Evolutionary conservation across 2,113 vertebrate species (phyloP).

Genomic region (Daubentonia madagascariensis): DNA sequence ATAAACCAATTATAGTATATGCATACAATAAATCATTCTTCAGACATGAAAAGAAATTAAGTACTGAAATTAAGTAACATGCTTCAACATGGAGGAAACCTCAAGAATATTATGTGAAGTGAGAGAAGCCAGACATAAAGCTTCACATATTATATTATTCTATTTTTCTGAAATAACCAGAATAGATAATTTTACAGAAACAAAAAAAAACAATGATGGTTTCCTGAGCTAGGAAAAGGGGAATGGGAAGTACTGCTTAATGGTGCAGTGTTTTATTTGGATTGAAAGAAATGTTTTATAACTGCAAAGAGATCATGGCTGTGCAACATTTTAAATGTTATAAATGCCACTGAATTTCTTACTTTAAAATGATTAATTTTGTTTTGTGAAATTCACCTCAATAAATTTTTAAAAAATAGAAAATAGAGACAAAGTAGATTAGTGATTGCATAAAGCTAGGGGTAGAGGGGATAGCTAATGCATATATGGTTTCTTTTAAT

Average conservation of each 20-base stretch:
- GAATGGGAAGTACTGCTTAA: rapidly evolving
- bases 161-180: background rate
- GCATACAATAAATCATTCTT: background rate
- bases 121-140: background rate
- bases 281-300: background rate
- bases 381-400: background rate
- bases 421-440: background rate
- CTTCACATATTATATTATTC: background rate
- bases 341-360: background rate
- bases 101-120: background rate
- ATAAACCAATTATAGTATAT: background rate
- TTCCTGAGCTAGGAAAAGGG: background rate
- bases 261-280: background rate
- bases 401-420: background rate
- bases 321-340: background rate
- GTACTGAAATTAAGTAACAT: background rate
- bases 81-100: background rate
- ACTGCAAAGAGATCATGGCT: background rate
- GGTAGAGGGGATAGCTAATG: background rate
- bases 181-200: background rate
- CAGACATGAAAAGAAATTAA: background rate
- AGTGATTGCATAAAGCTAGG: background rate
- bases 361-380: background rate
- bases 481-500: background rate
- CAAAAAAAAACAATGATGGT: background rate